A percentile compares a stretch with the other conserved stretches of the same genome.
These are phyloP conservation scores for Limonius californicus DNA, from an alignment of 1,140 invertebrate genomes.

Conservation along the genomic window DNA sequence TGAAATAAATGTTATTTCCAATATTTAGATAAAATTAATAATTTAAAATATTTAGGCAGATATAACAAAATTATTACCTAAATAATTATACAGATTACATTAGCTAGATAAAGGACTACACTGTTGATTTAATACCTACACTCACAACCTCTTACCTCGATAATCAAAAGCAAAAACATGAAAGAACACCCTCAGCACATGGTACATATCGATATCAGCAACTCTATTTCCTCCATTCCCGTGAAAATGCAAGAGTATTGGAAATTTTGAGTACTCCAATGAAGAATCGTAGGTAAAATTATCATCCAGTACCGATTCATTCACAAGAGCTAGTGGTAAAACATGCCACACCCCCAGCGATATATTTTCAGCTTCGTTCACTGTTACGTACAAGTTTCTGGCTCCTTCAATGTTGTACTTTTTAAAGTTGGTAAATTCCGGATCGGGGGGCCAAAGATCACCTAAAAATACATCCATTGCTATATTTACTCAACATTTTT, in stretches of 20 bases:
- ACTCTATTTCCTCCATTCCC: constrained; percentile 37
- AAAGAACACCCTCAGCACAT: constrained; percentile 36
- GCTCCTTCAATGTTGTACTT: constrained; percentile 27
- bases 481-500: too few relatives aligned
- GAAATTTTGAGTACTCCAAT: constrained; percentile 18
- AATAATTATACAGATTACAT: too few relatives aligned
- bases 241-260: constrained; percentile 38
- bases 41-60: too few relatives aligned
- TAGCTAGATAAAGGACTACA: too few relatives aligned
- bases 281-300: constrained; percentile 21
- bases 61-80: too few relatives aligned
- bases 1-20: too few relatives aligned
- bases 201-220: constrained; percentile 24
- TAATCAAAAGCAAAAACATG: constrained; percentile 93
- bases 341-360: constrained; percentile 39
- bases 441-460: constrained; percentile 23
- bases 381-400: constrained; percentile 35
- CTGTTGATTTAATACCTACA: background rate
- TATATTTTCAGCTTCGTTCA: constrained; percentile 24
- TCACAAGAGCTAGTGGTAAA: constrained; percentile 30
- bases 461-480: too few relatives aligned
- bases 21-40: too few relatives aligned
- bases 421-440: constrained; percentile 28
- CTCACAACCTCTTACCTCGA: constrained; percentile 57
- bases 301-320: constrained; percentile 16